phyloP scores from a whole-genome alignment of 2,797 vertebrate species.

The Molothrus ater region DNA sequence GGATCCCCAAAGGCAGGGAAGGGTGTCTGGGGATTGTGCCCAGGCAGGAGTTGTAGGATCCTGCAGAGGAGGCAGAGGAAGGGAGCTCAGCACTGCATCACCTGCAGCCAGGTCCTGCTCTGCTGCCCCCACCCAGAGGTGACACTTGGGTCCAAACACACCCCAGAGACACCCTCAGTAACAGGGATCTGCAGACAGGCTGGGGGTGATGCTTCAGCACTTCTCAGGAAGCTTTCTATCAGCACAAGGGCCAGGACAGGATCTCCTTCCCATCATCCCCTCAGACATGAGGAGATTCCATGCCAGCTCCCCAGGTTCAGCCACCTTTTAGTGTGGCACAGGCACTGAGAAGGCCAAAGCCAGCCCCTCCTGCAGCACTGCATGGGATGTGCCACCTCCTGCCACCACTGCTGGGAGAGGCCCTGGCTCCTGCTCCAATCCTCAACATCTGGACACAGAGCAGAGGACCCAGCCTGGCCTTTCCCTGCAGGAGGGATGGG shows the following conservation, averaged over 20 bases:
- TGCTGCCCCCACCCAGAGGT: neutral
- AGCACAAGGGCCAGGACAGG: neutral
- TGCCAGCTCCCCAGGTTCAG: neutral
- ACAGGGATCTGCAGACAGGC: neutral
- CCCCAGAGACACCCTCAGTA: neutral
- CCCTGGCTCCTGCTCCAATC: neutral
- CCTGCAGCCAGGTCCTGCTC: neutral
- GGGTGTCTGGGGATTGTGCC: neutral
- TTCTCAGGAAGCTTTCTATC: neutral
- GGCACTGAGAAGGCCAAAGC: neutral
- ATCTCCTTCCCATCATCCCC: neutral
- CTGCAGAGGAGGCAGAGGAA: neutral
- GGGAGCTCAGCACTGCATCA: neutral
- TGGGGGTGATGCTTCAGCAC: neutral
- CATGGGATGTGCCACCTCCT: neutral
- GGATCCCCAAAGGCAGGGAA: neutral
- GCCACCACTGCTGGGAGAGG: neutral
- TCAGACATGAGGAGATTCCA: neutral
- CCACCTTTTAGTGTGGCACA: neutral
- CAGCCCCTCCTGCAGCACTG: neutral
- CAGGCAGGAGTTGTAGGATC: neutral
- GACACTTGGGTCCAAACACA: neutral
- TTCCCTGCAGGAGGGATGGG: neutral
- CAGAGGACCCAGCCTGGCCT: neutral
- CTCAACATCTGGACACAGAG: neutral